A percentile compares a stretch with the other conserved stretches of the same genome.
phyloP scores from a whole-genome alignment of 2,888 invertebrate species.

The Stramonita haemastoma region DNA sequence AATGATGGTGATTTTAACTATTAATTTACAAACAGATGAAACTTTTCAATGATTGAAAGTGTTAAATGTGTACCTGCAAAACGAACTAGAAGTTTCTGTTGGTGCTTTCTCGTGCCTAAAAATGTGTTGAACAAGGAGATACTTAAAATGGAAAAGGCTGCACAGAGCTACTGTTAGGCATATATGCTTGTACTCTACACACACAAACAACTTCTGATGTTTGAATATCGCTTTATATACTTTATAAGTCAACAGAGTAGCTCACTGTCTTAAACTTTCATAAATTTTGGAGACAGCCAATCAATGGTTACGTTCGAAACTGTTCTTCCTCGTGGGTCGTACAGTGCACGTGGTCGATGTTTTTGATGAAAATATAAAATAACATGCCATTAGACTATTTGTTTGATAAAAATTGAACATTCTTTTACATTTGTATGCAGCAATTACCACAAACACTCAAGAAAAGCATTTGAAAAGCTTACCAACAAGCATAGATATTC shows the following conservation, averaged over 20 bases:
- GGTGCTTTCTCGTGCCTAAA: no score
- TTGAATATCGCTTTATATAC: no score
- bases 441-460: neutral
- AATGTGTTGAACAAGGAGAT: no score
- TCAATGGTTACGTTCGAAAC: neutral
- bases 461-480: neutral
- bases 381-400: slow-evolving; percentile 4
- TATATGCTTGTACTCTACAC: no score
- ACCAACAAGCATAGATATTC: neutral
- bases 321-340: neutral
- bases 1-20: no score
- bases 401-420: neutral
- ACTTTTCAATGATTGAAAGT: no score
- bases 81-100: no score
- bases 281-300: slow-evolving; percentile 16
- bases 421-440: neutral
- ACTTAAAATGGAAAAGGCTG: no score
- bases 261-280: neutral
- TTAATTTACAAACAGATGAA: no score
- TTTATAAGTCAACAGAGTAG: neutral
- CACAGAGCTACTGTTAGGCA: no score
- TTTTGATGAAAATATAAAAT: neutral
- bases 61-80: no score
- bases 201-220: no score
- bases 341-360: neutral